Conservation (phyloP, 2,888 invertebrate species). For the Merodon equestris region DNA sequence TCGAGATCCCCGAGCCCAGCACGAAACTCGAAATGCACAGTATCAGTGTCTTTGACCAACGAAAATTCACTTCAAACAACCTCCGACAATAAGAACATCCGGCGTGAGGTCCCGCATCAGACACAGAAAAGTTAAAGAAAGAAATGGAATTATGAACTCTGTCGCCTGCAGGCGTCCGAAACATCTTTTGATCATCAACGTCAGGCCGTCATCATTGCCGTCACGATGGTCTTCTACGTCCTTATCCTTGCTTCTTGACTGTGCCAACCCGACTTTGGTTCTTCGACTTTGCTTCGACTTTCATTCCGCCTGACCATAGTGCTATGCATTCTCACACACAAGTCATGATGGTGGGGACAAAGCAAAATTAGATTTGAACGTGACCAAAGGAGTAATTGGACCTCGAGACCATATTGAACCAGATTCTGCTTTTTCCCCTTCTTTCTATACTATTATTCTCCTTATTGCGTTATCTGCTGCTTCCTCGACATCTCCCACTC, state of each 20-base stretch:
- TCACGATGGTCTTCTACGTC: too few species aligned
- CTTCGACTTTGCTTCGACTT: slow-evolving; percentile 18
- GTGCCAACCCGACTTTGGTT: too few species aligned
- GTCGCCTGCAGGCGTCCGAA: slow-evolving; percentile 25
- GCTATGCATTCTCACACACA: slow-evolving; percentile 16
- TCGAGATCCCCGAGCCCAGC: background rate
- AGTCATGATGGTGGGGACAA: background rate
- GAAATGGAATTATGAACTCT: background rate
- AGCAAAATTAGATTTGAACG: slow-evolving; percentile 62
- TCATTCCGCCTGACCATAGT: too few species aligned
- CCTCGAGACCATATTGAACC: slow-evolving; percentile 43
- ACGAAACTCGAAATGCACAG: slow-evolving; percentile 6
- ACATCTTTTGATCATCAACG: slow-evolving; percentile 32
- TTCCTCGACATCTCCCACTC: slow-evolving; percentile 25
- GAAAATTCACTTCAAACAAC: slow-evolving; percentile 31
- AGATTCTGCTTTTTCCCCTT: slow-evolving; percentile 15
- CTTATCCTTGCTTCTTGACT: too few species aligned
- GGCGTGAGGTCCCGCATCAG: slow-evolving; percentile 3
- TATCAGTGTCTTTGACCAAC: slow-evolving; percentile 1
- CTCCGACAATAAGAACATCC: slow-evolving; percentile 39
- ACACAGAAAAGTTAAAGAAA: slow-evolving; percentile 3
- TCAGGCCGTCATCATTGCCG: background rate
- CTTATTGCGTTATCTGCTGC: slow-evolving; percentile 30
- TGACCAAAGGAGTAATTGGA: slow-evolving; percentile 62
- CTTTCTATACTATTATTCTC: slow-evolving; percentile 3